phyloP scores from a whole-genome alignment of 2,888 invertebrate genomes.

The Meiosimyza decipiens region DNA sequence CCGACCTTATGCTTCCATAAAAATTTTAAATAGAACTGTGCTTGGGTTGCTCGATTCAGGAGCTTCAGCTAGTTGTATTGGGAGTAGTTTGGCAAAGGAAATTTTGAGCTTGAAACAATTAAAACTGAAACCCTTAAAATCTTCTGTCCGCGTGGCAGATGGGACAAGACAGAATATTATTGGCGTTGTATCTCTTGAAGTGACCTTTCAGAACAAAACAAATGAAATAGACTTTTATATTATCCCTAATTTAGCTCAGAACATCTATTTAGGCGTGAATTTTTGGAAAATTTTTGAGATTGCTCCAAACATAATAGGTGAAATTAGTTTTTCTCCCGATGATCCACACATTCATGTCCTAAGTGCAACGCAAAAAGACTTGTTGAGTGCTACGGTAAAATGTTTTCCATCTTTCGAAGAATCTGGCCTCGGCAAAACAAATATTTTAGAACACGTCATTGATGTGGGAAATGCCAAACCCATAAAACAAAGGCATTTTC shows the following conservation, averaged over 20 bases:
- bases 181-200: background rate
- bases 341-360: background rate
- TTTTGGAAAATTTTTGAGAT: no score
- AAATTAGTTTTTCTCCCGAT: no score
- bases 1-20: background rate
- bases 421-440: constrained; percentile 40
- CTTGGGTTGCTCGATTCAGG: constrained; percentile 8
- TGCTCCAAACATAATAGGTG: no score
- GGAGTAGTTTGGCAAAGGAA: background rate
- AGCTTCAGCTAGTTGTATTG: constrained; percentile 4
- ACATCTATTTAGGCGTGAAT: no score
- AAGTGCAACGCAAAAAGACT: background rate
- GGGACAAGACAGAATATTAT: background rate
- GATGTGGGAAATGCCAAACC: constrained; percentile 40
- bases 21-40: background rate
- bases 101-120: background rate
- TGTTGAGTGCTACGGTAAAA: constrained; percentile 19
- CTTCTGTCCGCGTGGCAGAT: background rate
- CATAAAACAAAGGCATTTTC: constrained; percentile 43
- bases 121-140: background rate
- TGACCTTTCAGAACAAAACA: background rate
- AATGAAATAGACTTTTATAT: no score
- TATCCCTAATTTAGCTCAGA: no score
- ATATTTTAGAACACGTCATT: constrained; percentile 38
- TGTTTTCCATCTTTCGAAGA: constrained; percentile 40